A percentile compares a stretch with the other conserved stretches of the same genome.
These are phyloP conservation scores for Siniperca scherzeri DNA, from an alignment of 2,797 vertebrate genomes.

Conservation along the genomic window DNA sequence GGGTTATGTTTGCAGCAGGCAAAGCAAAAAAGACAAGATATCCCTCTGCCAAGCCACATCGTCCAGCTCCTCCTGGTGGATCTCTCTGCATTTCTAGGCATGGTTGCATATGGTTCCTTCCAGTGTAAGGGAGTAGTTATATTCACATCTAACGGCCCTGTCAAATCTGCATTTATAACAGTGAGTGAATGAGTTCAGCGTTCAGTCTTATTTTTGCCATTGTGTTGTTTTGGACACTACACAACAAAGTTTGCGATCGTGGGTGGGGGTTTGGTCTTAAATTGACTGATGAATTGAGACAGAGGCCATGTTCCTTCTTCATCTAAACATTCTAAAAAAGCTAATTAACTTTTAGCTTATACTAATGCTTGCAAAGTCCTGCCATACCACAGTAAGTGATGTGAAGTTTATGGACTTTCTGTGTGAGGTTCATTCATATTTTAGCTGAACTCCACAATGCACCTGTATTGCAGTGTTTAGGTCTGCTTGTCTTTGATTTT, in stretches of 20 bases:
- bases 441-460: not conserved
- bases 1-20: not conserved
- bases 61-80: not conserved
- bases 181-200: not conserved
- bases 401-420: not conserved
- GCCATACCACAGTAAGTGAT: not conserved
- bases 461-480: not conserved
- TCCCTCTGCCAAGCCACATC: not conserved
- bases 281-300: not conserved
- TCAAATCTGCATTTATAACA: not conserved
- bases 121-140: not conserved
- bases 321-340: not conserved
- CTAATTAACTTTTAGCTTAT: not conserved
- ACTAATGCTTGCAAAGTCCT: too few species aligned
- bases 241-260: too few species aligned
- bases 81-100: not conserved
- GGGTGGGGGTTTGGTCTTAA: not conserved
- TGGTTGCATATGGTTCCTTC: not conserved
- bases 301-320: not conserved
- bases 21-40: not conserved
- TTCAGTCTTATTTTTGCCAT: not conserved
- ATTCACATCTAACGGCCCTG: not conserved
- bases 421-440: conserved; percentile 4
- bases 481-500: conserved; percentile 10
- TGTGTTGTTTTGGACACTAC: too few species aligned